These are phyloP conservation scores for Bungarus multicinctus DNA, from an alignment of 2,113 vertebrate species.

Conservation along the genomic window DNA sequence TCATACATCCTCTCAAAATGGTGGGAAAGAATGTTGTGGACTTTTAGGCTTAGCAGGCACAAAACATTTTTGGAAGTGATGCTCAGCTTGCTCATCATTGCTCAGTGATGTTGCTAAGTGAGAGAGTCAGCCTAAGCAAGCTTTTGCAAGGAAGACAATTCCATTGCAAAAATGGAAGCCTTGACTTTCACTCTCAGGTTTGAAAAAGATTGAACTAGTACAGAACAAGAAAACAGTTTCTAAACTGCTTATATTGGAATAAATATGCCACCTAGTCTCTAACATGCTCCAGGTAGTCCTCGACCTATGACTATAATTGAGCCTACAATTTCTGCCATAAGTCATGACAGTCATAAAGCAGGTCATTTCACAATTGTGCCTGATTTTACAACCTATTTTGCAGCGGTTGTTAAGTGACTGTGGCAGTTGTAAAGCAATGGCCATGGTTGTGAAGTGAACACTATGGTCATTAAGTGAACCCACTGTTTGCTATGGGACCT, in stretches of 20 bases:
- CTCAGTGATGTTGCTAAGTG: not conserved
- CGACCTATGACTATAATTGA: not conserved
- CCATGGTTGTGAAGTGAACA: not conserved
- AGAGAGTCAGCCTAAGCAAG: not conserved
- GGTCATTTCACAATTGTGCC: not conserved
- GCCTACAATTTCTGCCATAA: not conserved
- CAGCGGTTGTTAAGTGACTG: not conserved
- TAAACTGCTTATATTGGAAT: not conserved
- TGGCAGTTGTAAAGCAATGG: not conserved
- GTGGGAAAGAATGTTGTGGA: not conserved
- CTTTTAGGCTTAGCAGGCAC: not conserved
- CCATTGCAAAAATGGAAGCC: not conserved
- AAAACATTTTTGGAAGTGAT: not conserved
- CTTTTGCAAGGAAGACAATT: not conserved
- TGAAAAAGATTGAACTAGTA: not conserved
- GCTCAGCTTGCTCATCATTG: not conserved
- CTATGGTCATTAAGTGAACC: not conserved
- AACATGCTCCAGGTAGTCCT: not conserved
- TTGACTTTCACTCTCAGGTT: not conserved
- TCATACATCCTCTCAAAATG: not conserved
- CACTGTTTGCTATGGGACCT: no score
- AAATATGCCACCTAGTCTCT: not conserved
- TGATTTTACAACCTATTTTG: not conserved
- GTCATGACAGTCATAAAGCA: not conserved
- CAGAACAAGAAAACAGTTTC: not conserved